phyloP scores from a whole-genome alignment of 2,888 invertebrate species.

The Drosophila fungiperda region DNA sequence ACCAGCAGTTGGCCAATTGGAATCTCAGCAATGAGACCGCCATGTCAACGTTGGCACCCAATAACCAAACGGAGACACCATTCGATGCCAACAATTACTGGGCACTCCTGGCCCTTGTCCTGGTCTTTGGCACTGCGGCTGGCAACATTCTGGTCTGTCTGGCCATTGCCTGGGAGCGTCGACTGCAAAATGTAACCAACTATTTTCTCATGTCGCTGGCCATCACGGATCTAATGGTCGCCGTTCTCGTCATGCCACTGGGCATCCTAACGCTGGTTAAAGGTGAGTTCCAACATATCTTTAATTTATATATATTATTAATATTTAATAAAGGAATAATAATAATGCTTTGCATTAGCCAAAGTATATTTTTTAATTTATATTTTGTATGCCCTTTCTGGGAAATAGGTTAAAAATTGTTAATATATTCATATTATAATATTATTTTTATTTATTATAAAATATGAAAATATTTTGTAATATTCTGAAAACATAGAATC shows the following conservation, averaged over 20 bases:
- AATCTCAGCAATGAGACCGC: conserved; percentile 53
- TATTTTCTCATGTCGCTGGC: conserved; percentile 98
- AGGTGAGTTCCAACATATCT: conserved; percentile 87
- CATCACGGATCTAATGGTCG: conserved; percentile 97
- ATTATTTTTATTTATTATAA: background rate
- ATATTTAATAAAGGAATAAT: background rate
- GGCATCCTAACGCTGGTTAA: conserved; percentile 92
- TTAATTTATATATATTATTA: background rate
- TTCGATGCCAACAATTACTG: conserved; percentile 90
- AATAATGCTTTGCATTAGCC: too few species aligned
- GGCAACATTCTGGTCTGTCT: conserved; percentile 97
- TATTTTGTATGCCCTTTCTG: background rate
- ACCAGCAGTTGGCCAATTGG: conserved; percentile 30
- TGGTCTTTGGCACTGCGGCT: conserved; percentile 94
- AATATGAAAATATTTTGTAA: background rate
- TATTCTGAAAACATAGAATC: background rate
- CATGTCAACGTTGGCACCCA: conserved; percentile 5
- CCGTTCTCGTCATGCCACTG: conserved; percentile 97
- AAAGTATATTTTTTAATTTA: too few species aligned
- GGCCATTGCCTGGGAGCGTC: conserved; percentile 95
- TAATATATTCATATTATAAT: background rate
- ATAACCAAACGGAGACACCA: conserved; percentile 15
- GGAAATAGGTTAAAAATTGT: background rate
- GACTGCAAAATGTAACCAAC: conserved; percentile 98
- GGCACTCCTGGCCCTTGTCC: conserved; percentile 90